A percentile compares a stretch with the other conserved stretches of the same genome.
Conservation (phyloP, 92 coral and sea anemone genomes). For the Heteractis magnifica region DNA sequence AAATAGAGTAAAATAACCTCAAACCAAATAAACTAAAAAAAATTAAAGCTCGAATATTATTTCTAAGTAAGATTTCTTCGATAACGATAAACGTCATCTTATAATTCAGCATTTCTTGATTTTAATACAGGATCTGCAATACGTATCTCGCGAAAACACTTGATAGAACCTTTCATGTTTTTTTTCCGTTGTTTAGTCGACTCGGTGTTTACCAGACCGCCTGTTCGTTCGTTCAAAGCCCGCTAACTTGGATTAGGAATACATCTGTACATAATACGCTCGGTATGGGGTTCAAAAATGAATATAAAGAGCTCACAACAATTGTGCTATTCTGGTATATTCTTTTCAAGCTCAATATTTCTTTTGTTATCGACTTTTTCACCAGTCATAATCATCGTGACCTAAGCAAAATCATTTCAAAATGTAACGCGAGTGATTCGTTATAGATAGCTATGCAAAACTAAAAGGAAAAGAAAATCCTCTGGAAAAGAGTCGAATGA, state of each 20-base stretch:
- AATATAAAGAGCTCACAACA: neutral
- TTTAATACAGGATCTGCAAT: no score
- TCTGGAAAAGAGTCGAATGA: neutral
- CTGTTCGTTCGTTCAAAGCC: neutral
- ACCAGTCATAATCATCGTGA: neutral
- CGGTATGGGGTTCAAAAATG: neutral
- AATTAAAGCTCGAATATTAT: neutral
- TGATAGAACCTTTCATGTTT: neutral
- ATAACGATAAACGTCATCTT: neutral
- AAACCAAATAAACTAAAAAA: neutral
- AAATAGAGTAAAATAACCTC: neutral
- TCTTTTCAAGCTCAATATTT: neutral
- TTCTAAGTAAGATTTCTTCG: neutral
- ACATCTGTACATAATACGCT: neutral
- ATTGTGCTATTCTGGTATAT: neutral
- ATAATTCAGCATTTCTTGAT: no score
- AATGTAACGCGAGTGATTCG: neutral
- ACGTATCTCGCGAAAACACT: no score
- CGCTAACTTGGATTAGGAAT: neutral
- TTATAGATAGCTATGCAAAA: neutral
- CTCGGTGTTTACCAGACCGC: neutral
- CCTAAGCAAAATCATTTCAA: neutral
- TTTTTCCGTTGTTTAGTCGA: neutral
- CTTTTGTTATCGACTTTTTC: neutral
- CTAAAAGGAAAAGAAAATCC: neutral